Evolutionary conservation across 35 echinoderm and acorn worm species (phyloP).

Genomic region (Chiridota heheva): DNA sequence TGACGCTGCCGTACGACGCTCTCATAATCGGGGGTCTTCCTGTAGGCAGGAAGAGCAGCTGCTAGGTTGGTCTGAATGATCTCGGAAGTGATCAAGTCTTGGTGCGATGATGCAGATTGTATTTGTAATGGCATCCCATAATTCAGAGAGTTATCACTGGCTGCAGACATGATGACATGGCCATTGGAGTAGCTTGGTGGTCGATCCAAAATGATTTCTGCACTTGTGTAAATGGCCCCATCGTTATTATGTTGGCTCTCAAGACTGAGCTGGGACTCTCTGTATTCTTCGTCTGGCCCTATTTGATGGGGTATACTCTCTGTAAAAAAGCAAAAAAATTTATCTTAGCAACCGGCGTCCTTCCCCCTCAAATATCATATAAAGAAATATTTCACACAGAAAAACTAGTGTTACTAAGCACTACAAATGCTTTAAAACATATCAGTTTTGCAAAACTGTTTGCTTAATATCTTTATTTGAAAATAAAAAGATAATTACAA

Average conservation of each 20-base stretch:
- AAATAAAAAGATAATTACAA: too few relatives aligned
- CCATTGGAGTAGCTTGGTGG: constrained; percentile 62
- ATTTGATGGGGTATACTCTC: constrained; percentile 71
- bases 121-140: constrained; percentile 59
- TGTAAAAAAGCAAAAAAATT: constrained; percentile 41
- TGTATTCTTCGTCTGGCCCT: constrained; percentile 44
- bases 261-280: constrained; percentile 76
- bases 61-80: constrained; percentile 52
- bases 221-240: too few relatives aligned
- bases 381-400: too few relatives aligned
- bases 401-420: too few relatives aligned
- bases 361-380: too few relatives aligned
- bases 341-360: too few relatives aligned
- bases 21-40: constrained; percentile 86
- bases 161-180: constrained; percentile 55
- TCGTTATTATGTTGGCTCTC: constrained; percentile 70
- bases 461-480: too few relatives aligned
- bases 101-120: constrained; percentile 80
- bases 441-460: too few relatives aligned
- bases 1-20: constrained; percentile 64
- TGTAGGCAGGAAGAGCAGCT: constrained; percentile 67
- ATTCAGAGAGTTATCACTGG: constrained; percentile 81
- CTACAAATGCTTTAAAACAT: too few relatives aligned
- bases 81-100: constrained; percentile 78
- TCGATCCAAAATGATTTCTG: not conserved